These are phyloP conservation scores for Trichomalopsis sarcophagae DNA, from an alignment of 1,140 invertebrate genomes.

Conservation along the genomic window DNA sequence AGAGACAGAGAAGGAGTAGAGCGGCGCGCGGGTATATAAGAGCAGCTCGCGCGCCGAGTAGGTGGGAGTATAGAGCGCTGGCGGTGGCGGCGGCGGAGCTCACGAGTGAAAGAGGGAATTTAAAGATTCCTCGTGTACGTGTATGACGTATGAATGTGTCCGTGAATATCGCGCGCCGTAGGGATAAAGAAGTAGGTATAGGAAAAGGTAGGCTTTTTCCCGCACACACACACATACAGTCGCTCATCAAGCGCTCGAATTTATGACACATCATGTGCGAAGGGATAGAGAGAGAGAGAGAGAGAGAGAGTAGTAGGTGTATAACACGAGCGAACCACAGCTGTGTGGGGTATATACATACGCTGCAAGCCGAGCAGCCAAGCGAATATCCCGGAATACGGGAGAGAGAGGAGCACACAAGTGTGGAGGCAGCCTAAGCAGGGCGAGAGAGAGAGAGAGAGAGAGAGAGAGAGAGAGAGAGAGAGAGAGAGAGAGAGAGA, in stretches of 20 bases:
- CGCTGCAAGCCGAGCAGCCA: neutral
- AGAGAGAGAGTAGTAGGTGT: neutral
- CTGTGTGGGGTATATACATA: neutral
- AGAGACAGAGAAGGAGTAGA: constrained; percentile 14
- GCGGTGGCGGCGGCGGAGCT: neutral
- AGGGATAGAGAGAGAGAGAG: neutral
- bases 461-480: neutral
- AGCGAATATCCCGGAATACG: constrained; percentile 3
- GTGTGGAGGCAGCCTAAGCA: neutral
- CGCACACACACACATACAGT: neutral
- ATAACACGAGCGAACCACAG: neutral
- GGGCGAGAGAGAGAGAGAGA: neutral
- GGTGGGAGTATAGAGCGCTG: constrained; percentile 5
- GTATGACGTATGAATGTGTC: constrained; percentile 31
- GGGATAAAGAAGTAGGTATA: neutral
- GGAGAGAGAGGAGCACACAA: neutral
- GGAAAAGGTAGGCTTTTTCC: too few relatives aligned
- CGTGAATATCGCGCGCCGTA: neutral
- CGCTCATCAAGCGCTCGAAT: neutral
- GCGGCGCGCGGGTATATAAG: neutral
- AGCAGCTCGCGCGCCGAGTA: neutral
- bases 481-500: neutral
- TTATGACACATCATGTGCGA: neutral
- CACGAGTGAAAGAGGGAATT: constrained; percentile 40
- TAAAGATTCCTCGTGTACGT: constrained; percentile 45